These are phyloP conservation scores for Saguinus imperator DNA, from an alignment of 2,113 vertebrate genomes.

Conservation along the genomic window DNA sequence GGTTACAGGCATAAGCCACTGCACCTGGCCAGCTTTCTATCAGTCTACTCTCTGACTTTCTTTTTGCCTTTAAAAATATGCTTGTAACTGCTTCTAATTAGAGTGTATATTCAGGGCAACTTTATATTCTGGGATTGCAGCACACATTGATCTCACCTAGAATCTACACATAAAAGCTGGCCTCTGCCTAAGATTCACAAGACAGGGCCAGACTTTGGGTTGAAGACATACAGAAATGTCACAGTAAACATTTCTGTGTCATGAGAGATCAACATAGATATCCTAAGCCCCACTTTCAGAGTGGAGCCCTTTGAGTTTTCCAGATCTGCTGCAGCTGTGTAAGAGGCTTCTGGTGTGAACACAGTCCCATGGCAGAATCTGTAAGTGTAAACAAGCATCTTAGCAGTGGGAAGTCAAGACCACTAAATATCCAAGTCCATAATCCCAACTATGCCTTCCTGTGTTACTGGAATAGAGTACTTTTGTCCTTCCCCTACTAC, in stretches of 20 bases:
- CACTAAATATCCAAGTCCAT: neutral
- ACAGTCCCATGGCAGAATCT: neutral
- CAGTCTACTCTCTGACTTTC: neutral
- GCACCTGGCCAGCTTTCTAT: neutral
- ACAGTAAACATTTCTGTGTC: neutral
- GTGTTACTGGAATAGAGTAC: neutral
- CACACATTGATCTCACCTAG: neutral
- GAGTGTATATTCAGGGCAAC: neutral
- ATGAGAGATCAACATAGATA: neutral
- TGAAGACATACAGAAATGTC: neutral
- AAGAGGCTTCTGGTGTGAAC: neutral
- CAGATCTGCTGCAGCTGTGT: neutral
- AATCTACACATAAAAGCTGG: neutral
- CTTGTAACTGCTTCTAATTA: neutral
- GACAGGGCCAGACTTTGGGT: neutral
- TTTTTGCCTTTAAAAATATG: neutral
- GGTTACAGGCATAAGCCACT: no score
- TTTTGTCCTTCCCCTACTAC: neutral
- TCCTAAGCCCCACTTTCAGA: neutral
- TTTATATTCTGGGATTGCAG: neutral
- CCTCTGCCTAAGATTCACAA: neutral
- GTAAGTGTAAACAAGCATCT: neutral
- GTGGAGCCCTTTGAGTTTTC: neutral
- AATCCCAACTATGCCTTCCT: neutral
- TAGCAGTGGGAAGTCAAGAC: neutral